A percentile compares a stretch with the other conserved stretches of the same genome.
These are phyloP conservation scores for Neogobius melanostomus DNA, from an alignment of 2,113 vertebrate species.

Conservation along the genomic window DNA sequence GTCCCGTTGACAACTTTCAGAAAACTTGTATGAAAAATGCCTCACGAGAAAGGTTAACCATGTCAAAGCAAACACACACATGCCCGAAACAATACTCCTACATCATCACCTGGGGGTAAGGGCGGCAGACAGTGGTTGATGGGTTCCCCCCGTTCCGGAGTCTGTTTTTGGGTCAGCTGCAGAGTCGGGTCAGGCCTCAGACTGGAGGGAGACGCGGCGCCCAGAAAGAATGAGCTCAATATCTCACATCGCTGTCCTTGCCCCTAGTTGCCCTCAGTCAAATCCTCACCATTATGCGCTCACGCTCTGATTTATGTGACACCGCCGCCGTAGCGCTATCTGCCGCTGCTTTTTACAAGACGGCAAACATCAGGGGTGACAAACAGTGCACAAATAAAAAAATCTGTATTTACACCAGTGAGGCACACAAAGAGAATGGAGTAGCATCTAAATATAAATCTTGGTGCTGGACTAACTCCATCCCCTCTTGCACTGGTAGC, in stretches of 20 bases:
- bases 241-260: conserved; percentile 57
- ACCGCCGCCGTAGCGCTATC: conserved; percentile 35
- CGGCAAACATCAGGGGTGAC: conserved; percentile 30
- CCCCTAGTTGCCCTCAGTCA: conserved; percentile 62
- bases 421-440: conserved; percentile 13
- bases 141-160: conserved; percentile 25
- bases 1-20: too few relatives aligned
- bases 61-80: background rate
- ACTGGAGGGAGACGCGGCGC: conserved; percentile 23
- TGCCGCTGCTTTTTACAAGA: conserved; percentile 40
- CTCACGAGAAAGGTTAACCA: too few relatives aligned
- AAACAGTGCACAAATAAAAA: conserved; percentile 12
- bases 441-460: conserved; percentile 37
- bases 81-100: background rate
- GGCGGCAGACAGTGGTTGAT: conserved; percentile 38
- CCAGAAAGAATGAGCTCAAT: conserved; percentile 53
- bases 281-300: conserved; percentile 59
- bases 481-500: conserved; percentile 6
- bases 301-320: conserved; percentile 61
- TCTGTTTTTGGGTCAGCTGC: conserved; percentile 61
- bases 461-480: conserved; percentile 22
- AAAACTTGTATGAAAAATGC: too few relatives aligned
- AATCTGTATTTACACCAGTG: conserved; percentile 19
- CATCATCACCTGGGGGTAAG: background rate
- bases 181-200: conserved; percentile 54